Conservation (phyloP, 2,888 invertebrate genomes). For the Dynastes grantii region DNA sequence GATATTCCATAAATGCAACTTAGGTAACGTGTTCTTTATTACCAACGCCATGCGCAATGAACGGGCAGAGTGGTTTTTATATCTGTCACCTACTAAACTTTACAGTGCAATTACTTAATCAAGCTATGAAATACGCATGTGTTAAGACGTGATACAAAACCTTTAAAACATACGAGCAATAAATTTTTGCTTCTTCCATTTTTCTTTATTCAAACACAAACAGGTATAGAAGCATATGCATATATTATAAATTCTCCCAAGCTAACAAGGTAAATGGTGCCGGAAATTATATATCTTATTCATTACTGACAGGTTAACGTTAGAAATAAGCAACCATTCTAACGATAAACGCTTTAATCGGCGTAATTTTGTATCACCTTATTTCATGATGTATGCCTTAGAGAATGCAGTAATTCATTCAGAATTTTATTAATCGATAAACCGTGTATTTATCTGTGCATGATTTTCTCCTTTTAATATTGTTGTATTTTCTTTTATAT, state of each 20-base stretch:
- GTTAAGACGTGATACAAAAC: neutral
- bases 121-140: too few relatives aligned
- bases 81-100: too few relatives aligned
- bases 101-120: too few relatives aligned
- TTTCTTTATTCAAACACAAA: neutral
- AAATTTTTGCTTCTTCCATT: neutral
- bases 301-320: neutral
- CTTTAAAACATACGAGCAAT: neutral
- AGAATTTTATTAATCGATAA: slow-evolving; percentile 1
- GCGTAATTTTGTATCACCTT: neutral
- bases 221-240: neutral
- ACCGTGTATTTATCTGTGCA: neutral
- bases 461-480: neutral
- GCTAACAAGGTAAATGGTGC: neutral
- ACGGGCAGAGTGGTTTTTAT: too few relatives aligned
- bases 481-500: neutral
- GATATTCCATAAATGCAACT: too few relatives aligned
- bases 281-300: slow-evolving; percentile 31
- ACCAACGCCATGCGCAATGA: too few relatives aligned
- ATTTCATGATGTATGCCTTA: neutral
- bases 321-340: neutral
- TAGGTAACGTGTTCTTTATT: too few relatives aligned
- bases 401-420: neutral
- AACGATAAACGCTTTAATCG: neutral
- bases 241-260: neutral